Percentiles rank a stretch among this genome's conserved stretches.
phyloP scores from a whole-genome alignment of 2,113 vertebrate species.

The Myanophis thanlyinensis region DNA sequence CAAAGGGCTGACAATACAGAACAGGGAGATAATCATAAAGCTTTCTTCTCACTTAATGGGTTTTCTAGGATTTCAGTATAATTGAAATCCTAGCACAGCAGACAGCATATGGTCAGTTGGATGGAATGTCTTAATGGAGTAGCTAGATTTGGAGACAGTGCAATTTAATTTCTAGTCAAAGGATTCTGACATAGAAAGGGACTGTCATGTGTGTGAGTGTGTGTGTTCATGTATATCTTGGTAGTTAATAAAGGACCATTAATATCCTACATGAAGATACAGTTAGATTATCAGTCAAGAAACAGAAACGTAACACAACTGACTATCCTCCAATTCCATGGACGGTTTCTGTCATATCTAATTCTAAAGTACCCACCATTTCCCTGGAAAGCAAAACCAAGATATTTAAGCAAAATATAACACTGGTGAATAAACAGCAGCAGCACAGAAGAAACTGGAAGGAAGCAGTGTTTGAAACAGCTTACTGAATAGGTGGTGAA shows the following conservation, averaged over 20 bases:
- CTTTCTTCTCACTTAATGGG: not conserved
- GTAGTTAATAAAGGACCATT: not conserved
- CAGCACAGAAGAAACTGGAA: not conserved
- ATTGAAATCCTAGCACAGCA: not conserved
- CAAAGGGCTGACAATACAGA: not conserved
- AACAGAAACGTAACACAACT: not conserved
- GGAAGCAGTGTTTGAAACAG: not conserved
- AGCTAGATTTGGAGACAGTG: not conserved
- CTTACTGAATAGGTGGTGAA: not conserved
- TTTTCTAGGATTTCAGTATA: not conserved
- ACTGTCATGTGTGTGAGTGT: not conserved
- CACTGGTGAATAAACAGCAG: not conserved
- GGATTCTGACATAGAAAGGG: not conserved
- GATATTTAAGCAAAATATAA: not conserved
- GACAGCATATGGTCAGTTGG: not conserved
- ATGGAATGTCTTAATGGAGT: not conserved
- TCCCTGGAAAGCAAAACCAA: not conserved
- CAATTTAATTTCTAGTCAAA: not conserved
- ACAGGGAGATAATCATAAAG: not conserved
- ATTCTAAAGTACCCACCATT: not conserved
- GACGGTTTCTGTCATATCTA: not conserved
- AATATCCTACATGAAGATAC: not conserved
- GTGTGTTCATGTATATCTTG: not conserved
- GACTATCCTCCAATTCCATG: not conserved
- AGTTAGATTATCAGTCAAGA: not conserved